A percentile compares a stretch with the other conserved stretches of the same genome.
These are phyloP conservation scores for Antheraea pernyi DNA, from an alignment of 1,140 invertebrate species.

Conservation along the genomic window DNA sequence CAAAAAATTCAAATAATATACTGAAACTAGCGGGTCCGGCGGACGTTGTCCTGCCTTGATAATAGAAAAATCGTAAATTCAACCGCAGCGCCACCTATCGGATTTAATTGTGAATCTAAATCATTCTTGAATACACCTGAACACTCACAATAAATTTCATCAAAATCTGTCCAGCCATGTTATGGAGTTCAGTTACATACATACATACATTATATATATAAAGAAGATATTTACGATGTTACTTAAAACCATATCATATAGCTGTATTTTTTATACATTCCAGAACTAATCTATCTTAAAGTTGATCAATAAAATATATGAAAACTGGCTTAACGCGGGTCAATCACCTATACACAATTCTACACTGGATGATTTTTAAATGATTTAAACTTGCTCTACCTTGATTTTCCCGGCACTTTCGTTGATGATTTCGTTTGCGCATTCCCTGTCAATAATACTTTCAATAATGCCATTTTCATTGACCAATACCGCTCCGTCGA, in stretches of 20 bases:
- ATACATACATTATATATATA: too few species aligned
- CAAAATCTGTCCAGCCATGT: too few species aligned
- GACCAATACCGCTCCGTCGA: conserved; percentile 63
- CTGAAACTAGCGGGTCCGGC: too few species aligned
- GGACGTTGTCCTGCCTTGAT: too few species aligned
- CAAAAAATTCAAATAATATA: too few species aligned
- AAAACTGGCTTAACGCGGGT: neutral
- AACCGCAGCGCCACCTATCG: too few species aligned
- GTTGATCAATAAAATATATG: neutral
- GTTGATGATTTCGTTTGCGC: conserved; percentile 68
- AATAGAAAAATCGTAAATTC: too few species aligned
- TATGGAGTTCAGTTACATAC: too few species aligned
- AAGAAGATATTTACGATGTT: too few species aligned
- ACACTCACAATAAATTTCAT: too few species aligned
- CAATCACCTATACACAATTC: neutral
- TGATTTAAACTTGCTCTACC: conserved; percentile 35
- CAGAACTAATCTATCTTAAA: neutral
- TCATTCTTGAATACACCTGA: too few species aligned
- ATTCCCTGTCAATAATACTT: conserved; percentile 55
- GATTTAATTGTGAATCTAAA: too few species aligned
- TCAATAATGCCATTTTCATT: conserved; percentile 58
- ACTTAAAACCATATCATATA: neutral
- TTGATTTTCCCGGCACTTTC: conserved; percentile 66
- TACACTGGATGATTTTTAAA: neutral
- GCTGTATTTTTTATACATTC: conserved; percentile 7